Evolutionary conservation across 2,797 vertebrate species (phyloP).

Genomic region (Rhynchotus rufescens): DNA sequence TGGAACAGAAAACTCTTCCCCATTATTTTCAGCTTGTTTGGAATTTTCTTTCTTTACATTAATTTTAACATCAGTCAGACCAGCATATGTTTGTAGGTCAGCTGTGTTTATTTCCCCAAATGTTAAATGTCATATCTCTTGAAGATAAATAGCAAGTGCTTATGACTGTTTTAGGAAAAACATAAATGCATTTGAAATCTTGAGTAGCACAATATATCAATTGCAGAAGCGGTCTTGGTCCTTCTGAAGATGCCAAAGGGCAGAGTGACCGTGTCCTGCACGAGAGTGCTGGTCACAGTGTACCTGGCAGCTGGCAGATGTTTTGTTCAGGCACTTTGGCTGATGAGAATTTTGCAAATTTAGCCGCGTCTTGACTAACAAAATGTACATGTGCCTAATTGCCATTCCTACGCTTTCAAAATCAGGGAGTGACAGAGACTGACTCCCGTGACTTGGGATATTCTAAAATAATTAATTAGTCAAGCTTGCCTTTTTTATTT

Average conservation of each 20-base stretch:
- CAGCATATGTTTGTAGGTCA: neutral
- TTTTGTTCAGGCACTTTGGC: conserved; percentile 25
- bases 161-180: neutral
- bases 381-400: accelerated
- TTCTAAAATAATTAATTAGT: neutral
- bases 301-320: conserved; percentile 62
- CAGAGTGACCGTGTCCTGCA: neutral
- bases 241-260: neutral
- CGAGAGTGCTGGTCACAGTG: neutral
- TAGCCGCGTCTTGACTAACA: neutral
- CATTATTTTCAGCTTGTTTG: neutral
- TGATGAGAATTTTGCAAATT: conserved; percentile 46
- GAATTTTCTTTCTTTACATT: neutral
- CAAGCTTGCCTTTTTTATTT: neutral
- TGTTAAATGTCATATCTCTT: neutral
- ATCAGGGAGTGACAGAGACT: neutral
- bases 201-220: neutral
- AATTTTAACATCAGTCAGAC: neutral
- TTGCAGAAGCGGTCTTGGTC: no score
- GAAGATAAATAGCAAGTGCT: neutral
- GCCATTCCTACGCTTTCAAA: neutral
- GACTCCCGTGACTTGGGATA: neutral
- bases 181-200: neutral
- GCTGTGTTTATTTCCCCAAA: neutral
- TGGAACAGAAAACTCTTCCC: neutral